Evolutionary conservation across 2,113 vertebrate species (phyloP).

Genomic region (Willisornis vidua): DNA sequence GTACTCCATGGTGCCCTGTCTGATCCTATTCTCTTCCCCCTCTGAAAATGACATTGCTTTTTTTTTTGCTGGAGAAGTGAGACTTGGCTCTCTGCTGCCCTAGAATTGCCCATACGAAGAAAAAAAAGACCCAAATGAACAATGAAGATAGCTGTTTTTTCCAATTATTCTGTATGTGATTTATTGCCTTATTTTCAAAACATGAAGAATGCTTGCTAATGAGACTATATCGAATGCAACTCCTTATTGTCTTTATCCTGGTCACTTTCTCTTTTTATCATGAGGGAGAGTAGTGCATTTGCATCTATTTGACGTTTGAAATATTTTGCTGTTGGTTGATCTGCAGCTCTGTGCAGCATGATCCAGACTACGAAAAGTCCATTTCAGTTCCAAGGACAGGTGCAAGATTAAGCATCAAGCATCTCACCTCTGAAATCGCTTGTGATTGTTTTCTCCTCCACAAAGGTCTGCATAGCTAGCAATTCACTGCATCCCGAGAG

Average conservation of each 20-base stretch:
- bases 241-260: conserved; percentile 30
- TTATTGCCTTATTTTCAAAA: conserved; percentile 13
- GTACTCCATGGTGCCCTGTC: not conserved
- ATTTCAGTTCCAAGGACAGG: conserved; percentile 52
- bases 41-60: not conserved
- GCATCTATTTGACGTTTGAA: conserved; percentile 25
- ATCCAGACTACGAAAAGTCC: not conserved
- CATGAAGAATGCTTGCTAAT: not conserved
- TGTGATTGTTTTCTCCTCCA: conserved; percentile 25
- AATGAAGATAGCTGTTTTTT: not conserved
- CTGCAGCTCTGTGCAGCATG: not conserved
- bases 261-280: not conserved
- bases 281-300: not conserved
- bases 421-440: conserved; percentile 20
- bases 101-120: not conserved
- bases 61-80: not conserved
- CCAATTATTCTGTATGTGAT: conserved; percentile 1
- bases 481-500: conserved; percentile 47
- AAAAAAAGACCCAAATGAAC: not conserved
- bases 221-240: not conserved
- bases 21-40: not conserved
- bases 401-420: conserved; percentile 59
- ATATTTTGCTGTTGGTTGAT: not conserved
- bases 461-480: not conserved
- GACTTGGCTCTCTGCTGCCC: not conserved